A percentile compares a stretch with the other conserved stretches of the same genome.
These are phyloP conservation scores for Regulus satrapa DNA, from an alignment of 2,113 vertebrate genomes.

Conservation along the genomic window DNA sequence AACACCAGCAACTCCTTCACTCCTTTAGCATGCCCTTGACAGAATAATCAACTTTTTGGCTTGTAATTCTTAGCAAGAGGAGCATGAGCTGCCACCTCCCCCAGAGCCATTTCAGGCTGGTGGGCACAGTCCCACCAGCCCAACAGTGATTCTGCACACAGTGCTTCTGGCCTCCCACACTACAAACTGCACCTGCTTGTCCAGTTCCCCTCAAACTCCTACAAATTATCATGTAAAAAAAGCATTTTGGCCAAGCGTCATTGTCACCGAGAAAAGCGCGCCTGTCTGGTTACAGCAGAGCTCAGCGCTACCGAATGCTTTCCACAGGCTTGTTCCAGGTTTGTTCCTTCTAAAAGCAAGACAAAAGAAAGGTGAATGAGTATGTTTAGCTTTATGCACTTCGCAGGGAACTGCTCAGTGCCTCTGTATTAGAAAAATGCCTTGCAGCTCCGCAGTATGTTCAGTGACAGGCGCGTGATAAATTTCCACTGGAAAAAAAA, in stretches of 20 bases:
- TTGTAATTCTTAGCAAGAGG: not conserved
- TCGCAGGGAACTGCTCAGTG: conserved; percentile 35
- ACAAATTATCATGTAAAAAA: not conserved
- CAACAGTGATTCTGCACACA: rapidly evolving
- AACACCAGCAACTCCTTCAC: not conserved
- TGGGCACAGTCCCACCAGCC: not conserved
- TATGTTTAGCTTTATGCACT: conserved; percentile 22
- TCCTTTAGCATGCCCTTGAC: not conserved
- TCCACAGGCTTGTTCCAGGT: not conserved
- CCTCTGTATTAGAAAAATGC: not conserved
- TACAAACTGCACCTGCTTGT: not conserved
- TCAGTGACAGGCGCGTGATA: conserved; percentile 29
- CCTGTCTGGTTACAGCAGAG: not conserved
- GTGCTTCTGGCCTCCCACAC: rapidly evolving
- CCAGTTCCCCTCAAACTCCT: not conserved
- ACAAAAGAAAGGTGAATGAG: not conserved
- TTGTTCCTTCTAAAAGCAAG: not conserved
- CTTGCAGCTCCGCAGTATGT: conserved; percentile 32
- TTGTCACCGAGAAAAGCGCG: not conserved
- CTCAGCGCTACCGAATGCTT: not conserved
- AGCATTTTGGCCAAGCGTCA: not conserved
- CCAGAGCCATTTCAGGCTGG: not conserved
- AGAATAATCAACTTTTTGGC: not conserved
- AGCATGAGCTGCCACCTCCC: not conserved
- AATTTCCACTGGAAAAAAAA: conserved; percentile 64